phyloP scores from a whole-genome alignment of 2,113 vertebrate species.

The Capreolus pygargus region DNA sequence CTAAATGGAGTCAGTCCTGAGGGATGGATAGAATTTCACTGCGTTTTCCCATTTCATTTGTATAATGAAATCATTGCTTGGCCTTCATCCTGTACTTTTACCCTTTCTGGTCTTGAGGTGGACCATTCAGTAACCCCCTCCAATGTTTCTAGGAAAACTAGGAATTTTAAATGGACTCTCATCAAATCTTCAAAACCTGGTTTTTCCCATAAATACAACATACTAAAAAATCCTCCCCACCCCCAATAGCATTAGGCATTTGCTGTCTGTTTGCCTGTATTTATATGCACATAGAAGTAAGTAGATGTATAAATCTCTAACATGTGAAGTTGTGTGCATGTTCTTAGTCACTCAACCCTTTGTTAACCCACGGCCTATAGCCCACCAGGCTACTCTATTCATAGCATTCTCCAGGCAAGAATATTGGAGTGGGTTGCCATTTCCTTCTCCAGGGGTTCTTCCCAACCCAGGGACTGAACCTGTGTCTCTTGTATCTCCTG shows the following conservation, averaged over 20 bases:
- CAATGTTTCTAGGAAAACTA: background rate
- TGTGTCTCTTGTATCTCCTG: background rate
- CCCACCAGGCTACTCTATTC: background rate
- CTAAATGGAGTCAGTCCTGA: constrained; percentile 68
- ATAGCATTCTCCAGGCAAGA: background rate
- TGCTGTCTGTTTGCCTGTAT: no score
- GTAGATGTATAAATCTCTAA: background rate
- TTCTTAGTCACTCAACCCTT: background rate
- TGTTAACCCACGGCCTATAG: background rate
- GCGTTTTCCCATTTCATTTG: constrained; percentile 70
- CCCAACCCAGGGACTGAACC: background rate
- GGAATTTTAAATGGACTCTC: background rate
- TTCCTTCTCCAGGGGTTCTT: background rate
- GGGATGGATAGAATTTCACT: constrained; percentile 74
- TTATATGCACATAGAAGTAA: background rate
- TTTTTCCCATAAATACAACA: background rate
- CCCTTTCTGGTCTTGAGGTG: constrained; percentile 61
- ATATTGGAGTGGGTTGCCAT: background rate
- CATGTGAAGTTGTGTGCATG: background rate
- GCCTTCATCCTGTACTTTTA: constrained; percentile 51
- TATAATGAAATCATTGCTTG: constrained; percentile 74
- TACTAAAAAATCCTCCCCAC: background rate
- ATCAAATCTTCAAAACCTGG: background rate
- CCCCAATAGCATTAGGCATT: background rate
- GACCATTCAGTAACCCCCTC: background rate